Evolutionary conservation across 2,888 invertebrate genomes (phyloP), one percentile per base, ranked within the genome.

Genomic region (Halocaridina rubra): DNA sequence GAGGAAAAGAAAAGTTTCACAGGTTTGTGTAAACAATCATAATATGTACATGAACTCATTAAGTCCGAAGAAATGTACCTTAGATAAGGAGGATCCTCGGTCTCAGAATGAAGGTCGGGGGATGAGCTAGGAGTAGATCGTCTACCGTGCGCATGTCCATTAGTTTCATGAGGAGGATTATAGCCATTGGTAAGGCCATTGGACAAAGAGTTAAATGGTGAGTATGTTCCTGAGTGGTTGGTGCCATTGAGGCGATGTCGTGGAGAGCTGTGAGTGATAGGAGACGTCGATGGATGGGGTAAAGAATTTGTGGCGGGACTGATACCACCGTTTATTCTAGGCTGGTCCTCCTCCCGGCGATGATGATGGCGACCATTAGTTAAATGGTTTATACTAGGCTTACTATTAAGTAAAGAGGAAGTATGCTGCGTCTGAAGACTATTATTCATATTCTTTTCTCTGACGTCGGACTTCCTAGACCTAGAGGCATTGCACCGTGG

Each of bases 131-230:
- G 82, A 16, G 77, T 69, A 53, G 82, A 71, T 19, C 57, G 53
- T 30, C 53, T 57, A 10, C 27, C 57, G 46, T 30, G 27, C 22
- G 22, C 59, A 29, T 77, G 82, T 7, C 82, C 82, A 71, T 82
- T 82, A 19, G 77, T 82, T 57, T 53, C 76, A 69, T 76, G 77
- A 57, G 59, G 77, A 5, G 76, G 82, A 59, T 82, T 82, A 74
- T 84, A 78, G 22, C 84, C 84, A 72, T 84, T 84, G n/a, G 84
- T 78, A 13, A 84, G 78, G 78, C 77, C 72, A 64, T 79, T 84
- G 30, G 84, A 46, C 39, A 84, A 33, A 19, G 78, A 77, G 59
- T 84, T 84, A n/a, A 84, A 74, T n/a, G 84, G 84, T 16, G 79
- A 84, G 57, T 78, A 72, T 29, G 71, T 78, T 79, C 84, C 84